Base-by-base conservation (phyloP, 2,888 invertebrate genomes). In the Vannuccia rotundouncinata region DNA sequence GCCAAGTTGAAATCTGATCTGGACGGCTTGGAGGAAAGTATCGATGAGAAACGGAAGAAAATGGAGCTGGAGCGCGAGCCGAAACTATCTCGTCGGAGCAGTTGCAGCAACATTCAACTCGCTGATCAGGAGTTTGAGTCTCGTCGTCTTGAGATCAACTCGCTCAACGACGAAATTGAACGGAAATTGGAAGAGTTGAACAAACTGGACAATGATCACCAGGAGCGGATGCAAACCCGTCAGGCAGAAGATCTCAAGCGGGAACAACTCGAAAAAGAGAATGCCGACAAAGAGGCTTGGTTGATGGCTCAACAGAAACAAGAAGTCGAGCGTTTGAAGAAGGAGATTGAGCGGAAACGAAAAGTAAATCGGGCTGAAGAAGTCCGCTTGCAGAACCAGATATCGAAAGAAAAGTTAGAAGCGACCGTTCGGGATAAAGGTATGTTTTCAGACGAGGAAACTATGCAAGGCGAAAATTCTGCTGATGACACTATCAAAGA, bases 231-330 rank as follows among this genome's bases (percentile, higher is more conserved):
- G 82, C 81, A 79, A 80, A 75, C 1, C 10, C 82, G 31, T 66
- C 59, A 59, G 29, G 79, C 66, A 80, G 83, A 81, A 81, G 81
- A 82, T 83, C 78, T 22, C 83, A n/a, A 82, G 81, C 77, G 78
- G 66, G 25, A 66, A 22, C 13, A 22, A 22, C 2, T 2, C 22
- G 22, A 22, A 22, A 22, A 66, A 22, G 66, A 66, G 22, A 66
- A 66, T 5, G 66, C 5, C n/a, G n/a, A n/a, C 22, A 66, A 27
- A 17, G 45, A 45, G 45, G 45, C 82, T 45, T 75, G 81, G 66
- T 59, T 83, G 27, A 25, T 80, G 59, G 77, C 81, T 74, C 83
- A 83, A 80, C 83, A 83, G 76, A 73, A 77, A 22, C 45, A 74
- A 59, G 83, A 81, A 77, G 28, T 81, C 5, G 80, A 80, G n/a